These are phyloP conservation scores for Phrynocephalus versicolor DNA, from an alignment of 2,113 vertebrate species.

Conservation along the genomic window DNA sequence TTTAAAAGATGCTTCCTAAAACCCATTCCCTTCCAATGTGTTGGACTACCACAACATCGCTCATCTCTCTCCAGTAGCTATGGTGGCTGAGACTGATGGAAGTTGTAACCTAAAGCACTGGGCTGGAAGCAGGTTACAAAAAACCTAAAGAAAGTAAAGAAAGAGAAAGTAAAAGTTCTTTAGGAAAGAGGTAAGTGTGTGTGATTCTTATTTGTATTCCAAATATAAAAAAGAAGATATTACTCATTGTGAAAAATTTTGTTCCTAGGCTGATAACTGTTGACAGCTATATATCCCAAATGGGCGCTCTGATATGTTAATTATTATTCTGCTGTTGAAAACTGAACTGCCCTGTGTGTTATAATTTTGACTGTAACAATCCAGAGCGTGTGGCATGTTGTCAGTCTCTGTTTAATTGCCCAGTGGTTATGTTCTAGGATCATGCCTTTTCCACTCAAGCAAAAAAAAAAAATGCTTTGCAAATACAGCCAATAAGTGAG, in stretches of 20 bases:
- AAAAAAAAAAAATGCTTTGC: slow-evolving; percentile 22
- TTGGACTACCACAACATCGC: neutral
- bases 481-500: slow-evolving; percentile 8
- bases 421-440: slow-evolving; percentile 31
- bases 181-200: too few species aligned
- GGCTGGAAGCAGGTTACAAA: slow-evolving; percentile 1
- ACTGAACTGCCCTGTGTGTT: slow-evolving; percentile 65
- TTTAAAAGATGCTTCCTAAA: slow-evolving; percentile 26
- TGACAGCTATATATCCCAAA: slow-evolving; percentile 56
- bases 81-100: neutral
- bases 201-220: neutral
- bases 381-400: slow-evolving; percentile 51
- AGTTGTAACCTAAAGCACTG: neutral
- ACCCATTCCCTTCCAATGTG: neutral
- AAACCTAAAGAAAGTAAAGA: neutral
- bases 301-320: slow-evolving; percentile 61
- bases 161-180: slow-evolving; percentile 21
- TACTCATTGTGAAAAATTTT: slow-evolving; percentile 50
- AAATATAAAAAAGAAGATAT: slow-evolving; percentile 29
- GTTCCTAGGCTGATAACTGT: slow-evolving; percentile 55
- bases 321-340: slow-evolving; percentile 60
- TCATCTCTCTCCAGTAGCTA: neutral
- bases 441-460: slow-evolving; percentile 14
- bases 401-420: slow-evolving; percentile 54
- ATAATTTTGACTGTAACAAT: slow-evolving; percentile 51